Percentiles rank a stretch among this genome's conserved stretches.
Evolutionary conservation across 2,888 invertebrate genomes (phyloP).

Genomic region (Philaethria dido): DNA sequence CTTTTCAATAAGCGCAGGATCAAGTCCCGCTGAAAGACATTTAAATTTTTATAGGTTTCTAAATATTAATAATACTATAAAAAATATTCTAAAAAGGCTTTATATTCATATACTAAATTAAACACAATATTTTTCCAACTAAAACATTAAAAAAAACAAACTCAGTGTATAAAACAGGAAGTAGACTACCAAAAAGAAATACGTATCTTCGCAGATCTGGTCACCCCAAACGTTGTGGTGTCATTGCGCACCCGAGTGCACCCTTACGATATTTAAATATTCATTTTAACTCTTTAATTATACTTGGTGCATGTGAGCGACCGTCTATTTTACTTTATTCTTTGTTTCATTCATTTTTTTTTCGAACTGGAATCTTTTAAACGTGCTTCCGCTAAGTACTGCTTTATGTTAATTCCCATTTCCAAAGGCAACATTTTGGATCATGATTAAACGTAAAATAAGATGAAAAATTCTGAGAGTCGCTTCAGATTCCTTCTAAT

Average conservation of each 20-base stretch:
- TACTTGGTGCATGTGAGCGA: constrained; percentile 76
- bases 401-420: constrained; percentile 49
- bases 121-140: background rate
- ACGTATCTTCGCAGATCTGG: constrained; percentile 76
- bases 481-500: constrained; percentile 34
- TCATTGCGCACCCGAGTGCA: constrained; percentile 73
- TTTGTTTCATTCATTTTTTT: constrained; percentile 47
- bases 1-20: too few relatives aligned
- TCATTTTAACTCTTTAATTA: constrained; percentile 82
- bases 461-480: constrained; percentile 32
- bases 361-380: constrained; percentile 51
- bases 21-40: too few relatives aligned
- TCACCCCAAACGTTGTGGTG: constrained; percentile 63
- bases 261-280: constrained; percentile 80
- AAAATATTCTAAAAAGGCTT: too few relatives aligned
- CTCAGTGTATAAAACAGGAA: constrained; percentile 60
- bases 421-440: constrained; percentile 41
- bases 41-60: too few relatives aligned
- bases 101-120: too few relatives aligned
- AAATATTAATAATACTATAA: too few relatives aligned
- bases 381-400: constrained; percentile 48
- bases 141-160: background rate
- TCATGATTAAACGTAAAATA: constrained; percentile 40
- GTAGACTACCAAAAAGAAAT: constrained; percentile 77
- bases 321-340: constrained; percentile 62